A percentile compares a stretch with the other conserved stretches of the same genome.
phyloP scores from a whole-genome alignment of 2,113 vertebrate genomes.

The Oxygymnocypris stewartii region DNA sequence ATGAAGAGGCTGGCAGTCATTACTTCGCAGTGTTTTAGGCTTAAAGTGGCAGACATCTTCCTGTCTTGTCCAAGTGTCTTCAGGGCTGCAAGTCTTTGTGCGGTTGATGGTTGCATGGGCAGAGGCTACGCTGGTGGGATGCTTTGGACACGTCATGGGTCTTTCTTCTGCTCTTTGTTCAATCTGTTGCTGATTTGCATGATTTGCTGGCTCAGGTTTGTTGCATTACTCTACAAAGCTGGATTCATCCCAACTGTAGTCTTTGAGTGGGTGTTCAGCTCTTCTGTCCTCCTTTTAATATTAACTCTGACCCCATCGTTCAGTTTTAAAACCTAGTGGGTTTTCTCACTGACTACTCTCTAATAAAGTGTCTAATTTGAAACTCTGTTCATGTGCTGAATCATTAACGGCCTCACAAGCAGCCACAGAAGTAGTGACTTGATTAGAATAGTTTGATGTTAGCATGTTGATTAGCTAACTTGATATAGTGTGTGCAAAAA shows the following conservation, averaged over 20 bases:
- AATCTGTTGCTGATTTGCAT: constrained; percentile 4
- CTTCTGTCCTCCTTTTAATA: background rate
- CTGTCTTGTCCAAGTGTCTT: background rate
- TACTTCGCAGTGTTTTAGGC: background rate
- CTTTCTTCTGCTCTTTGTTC: background rate
- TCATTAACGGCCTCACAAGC: background rate
- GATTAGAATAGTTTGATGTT: background rate
- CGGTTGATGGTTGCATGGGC: background rate
- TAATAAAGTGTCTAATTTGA: background rate
- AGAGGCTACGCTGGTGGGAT: background rate
- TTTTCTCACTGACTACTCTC: background rate
- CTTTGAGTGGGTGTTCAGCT: constrained; percentile 2
- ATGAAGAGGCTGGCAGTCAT: background rate
- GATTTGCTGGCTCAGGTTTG: constrained; percentile 14
- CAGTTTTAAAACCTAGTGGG: background rate
- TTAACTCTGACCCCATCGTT: background rate
- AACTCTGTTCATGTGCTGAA: background rate
- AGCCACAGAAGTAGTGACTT: background rate
- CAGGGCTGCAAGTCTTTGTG: background rate
- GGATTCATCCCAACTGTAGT: background rate
- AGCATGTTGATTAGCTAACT: background rate
- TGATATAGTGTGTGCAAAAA: background rate
- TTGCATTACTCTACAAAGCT: constrained; percentile 13
- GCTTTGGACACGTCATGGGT: background rate
- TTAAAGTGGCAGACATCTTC: background rate